A percentile compares a stretch with the other conserved stretches of the same genome.
Evolutionary conservation across 2,888 invertebrate species (phyloP).

Genomic region (Trichogramma dendrolimi): DNA sequence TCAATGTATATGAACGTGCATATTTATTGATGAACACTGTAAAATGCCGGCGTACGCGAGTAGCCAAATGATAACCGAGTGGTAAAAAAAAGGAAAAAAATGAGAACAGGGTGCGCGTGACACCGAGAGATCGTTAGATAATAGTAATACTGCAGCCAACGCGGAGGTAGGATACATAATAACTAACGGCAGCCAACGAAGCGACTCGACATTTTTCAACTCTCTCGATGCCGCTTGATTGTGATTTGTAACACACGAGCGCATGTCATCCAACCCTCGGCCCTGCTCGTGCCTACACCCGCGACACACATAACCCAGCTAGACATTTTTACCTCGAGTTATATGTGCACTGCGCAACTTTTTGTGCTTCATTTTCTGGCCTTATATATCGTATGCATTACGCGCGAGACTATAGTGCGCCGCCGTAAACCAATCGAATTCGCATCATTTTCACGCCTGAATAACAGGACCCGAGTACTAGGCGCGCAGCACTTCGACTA

Average conservation of each 20-base stretch:
- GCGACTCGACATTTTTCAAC: conserved; percentile 8
- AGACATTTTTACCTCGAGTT: too few relatives aligned
- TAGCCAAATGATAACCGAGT: too few relatives aligned
- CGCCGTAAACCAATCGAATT: conserved; percentile 11
- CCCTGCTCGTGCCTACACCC: background rate
- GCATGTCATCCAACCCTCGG: conserved; percentile 7
- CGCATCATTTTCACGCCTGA: background rate
- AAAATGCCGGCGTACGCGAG: too few relatives aligned
- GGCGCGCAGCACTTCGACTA: too few relatives aligned
- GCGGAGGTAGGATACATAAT: background rate
- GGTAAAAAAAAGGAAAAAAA: background rate
- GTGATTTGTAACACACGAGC: conserved; percentile 14
- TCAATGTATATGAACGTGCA: too few relatives aligned
- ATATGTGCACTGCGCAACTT: too few relatives aligned
- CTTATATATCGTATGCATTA: too few relatives aligned
- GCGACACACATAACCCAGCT: too few relatives aligned
- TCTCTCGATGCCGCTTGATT: conserved; percentile 4
- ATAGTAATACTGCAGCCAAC: background rate
- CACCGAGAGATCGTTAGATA: conserved; percentile 1
- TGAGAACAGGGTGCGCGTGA: conserved; percentile 1
- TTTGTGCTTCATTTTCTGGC: too few relatives aligned
- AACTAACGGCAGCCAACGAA: conserved; percentile 2
- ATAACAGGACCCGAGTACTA: background rate
- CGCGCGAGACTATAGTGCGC: background rate
- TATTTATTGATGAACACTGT: too few relatives aligned